Evolutionary conservation across 2,797 vertebrate genomes (phyloP).

Genomic region (Melanotaenia trifasciata): DNA sequence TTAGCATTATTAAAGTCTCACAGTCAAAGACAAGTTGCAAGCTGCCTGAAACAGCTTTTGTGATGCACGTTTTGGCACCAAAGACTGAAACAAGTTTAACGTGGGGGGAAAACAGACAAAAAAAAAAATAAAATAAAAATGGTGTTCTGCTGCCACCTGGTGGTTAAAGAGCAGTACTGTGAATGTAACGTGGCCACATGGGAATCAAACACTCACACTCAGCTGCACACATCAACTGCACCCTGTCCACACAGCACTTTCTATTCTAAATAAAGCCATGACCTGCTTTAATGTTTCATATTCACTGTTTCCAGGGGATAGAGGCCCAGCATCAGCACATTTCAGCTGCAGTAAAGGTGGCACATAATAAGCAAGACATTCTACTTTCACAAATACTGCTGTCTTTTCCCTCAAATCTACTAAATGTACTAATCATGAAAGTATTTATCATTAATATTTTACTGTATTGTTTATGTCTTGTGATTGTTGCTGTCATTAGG

Average conservation of each 20-base stretch:
- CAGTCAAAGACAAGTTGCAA: not conserved
- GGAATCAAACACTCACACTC: not conserved
- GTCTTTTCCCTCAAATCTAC: not conserved
- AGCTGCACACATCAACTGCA: conserved; percentile 28
- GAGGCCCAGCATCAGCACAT: conserved; percentile 16
- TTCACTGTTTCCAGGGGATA: conserved; percentile 1
- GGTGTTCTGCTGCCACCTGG: conserved; percentile 75
- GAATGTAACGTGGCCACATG: not conserved
- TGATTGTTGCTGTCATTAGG: not conserved
- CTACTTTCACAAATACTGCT: not conserved
- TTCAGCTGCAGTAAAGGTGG: not conserved
- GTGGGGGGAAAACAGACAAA: no score
- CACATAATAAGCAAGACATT: no score
- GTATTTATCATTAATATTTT: not conserved
- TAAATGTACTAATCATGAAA: not conserved
- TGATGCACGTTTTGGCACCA: not conserved
- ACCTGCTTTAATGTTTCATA: conserved; percentile 55
- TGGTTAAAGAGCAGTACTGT: conserved; percentile 66
- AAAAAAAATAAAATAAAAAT: not conserved
- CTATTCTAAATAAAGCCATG: conserved; percentile 54
- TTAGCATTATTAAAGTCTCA: not conserved
- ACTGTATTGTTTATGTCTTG: not conserved
- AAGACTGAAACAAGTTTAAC: not conserved
- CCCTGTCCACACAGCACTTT: conserved; percentile 52
- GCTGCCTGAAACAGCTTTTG: not conserved